These are phyloP conservation scores for Drosophila prosaltans DNA, from an alignment of 1,140 invertebrate genomes.

Conservation along the genomic window DNA sequence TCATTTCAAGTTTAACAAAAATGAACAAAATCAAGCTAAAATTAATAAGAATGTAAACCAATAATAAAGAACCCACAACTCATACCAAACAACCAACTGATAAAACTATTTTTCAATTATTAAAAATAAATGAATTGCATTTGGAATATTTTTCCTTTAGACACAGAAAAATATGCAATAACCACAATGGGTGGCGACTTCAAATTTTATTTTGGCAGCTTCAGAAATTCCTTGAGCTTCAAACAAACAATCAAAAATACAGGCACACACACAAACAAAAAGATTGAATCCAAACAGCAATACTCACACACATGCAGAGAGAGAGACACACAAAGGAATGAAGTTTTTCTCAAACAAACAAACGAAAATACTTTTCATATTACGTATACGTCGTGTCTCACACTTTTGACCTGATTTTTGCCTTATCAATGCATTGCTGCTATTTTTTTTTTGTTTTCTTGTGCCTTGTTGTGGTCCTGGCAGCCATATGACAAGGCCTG, in stretches of 20 bases:
- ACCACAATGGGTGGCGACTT: neutral
- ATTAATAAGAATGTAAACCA: too few relatives aligned
- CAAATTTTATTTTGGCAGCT: neutral
- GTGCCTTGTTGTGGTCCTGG: conserved; percentile 18
- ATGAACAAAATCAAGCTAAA: too few relatives aligned
- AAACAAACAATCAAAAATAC: conserved; percentile 1
- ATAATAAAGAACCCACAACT: too few relatives aligned
- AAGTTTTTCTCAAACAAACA: conserved; percentile 48
- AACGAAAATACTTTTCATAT: conserved; percentile 71
- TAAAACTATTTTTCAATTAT: neutral
- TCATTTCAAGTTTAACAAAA: too few relatives aligned
- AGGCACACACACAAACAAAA: neutral
- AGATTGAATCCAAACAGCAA: conserved; percentile 5
- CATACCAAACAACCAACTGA: too few relatives aligned
- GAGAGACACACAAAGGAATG: conserved; percentile 43
- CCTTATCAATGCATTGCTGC: conserved; percentile 73
- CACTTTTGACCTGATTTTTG: conserved; percentile 74
- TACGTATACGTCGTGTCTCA: conserved; percentile 73
- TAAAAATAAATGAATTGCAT: neutral
- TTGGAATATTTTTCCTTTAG: too few relatives aligned
- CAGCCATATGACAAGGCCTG: conserved; percentile 53
- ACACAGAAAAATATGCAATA: neutral
- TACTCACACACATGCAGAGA: conserved; percentile 10
- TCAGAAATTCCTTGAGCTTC: neutral
- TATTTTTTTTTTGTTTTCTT: conserved; percentile 51